Conservation (phyloP, 2,113 vertebrate genomes). For the Puma concolor region DNA sequence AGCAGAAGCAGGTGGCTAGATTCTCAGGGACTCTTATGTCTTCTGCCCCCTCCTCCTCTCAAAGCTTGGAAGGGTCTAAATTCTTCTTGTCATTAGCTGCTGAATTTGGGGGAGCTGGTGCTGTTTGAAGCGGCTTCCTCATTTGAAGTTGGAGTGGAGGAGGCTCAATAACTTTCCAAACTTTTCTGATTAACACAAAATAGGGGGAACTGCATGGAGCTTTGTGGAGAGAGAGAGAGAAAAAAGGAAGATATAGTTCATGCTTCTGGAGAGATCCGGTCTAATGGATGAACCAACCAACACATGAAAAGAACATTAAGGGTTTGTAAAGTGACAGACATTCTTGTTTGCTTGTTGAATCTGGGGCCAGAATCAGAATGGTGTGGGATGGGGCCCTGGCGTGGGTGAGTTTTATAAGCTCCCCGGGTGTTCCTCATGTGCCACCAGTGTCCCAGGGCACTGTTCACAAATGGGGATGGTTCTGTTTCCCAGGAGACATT, state of each 20-base stretch:
- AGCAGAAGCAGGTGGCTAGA: background rate
- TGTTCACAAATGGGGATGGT: background rate
- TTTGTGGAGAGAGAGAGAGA: background rate
- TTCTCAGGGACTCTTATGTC: background rate
- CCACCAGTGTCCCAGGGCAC: background rate
- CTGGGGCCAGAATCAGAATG: background rate
- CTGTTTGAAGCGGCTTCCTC: background rate
- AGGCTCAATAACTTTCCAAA: background rate
- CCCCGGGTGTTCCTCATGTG: background rate
- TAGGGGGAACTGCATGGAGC: background rate
- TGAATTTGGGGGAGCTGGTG: background rate
- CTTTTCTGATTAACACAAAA: background rate
- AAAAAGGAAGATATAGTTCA: background rate
- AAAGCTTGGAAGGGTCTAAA: background rate
- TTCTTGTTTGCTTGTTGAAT: background rate
- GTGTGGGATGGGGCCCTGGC: background rate
- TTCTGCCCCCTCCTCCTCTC: background rate
- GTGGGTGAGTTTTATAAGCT: background rate
- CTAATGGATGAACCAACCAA: background rate
- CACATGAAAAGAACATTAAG: background rate
- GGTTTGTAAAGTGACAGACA: background rate
- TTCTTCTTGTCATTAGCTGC: background rate
- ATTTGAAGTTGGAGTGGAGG: background rate
- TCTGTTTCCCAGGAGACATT: background rate
- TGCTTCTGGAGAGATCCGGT: background rate